Conservation (phyloP, 2,888 invertebrate species). For the Pomacea canaliculata region DNA sequence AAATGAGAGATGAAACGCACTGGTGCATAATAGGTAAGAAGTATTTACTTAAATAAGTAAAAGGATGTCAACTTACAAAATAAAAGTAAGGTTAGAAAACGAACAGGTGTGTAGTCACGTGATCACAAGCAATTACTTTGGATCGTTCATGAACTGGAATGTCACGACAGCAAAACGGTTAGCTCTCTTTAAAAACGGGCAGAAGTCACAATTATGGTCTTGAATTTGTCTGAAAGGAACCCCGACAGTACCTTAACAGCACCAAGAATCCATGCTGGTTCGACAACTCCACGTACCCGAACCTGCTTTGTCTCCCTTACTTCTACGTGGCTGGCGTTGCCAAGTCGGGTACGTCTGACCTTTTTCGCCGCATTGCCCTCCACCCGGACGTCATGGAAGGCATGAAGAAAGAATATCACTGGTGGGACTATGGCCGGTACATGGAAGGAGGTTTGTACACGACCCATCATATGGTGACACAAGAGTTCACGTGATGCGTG, state of each 20-base stretch:
- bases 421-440: constrained; percentile 26
- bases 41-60: no score
- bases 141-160: no score
- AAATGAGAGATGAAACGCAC: no score
- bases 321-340: constrained; percentile 29
- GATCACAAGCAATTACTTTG: no score
- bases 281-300: constrained; percentile 3
- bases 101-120: no score
- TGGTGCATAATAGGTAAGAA: no score
- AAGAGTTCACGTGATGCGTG: no score
- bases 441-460: constrained; percentile 1
- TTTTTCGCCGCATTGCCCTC: constrained; percentile 10
- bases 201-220: neutral
- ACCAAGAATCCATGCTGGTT: constrained; percentile 32
- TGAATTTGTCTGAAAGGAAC: constrained; percentile 8
- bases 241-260: constrained; percentile 13
- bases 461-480: no score
- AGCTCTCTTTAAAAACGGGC: no score
- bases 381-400: constrained; percentile 23
- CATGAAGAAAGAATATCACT: constrained; percentile 24
- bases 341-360: constrained; percentile 28
- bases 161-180: no score
- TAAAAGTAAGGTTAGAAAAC: no score
- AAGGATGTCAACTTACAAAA: no score
- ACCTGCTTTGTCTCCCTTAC: constrained; percentile 23